phyloP scores from a whole-genome alignment of 2,113 vertebrate species.

The Turdus rufiventris region DNA sequence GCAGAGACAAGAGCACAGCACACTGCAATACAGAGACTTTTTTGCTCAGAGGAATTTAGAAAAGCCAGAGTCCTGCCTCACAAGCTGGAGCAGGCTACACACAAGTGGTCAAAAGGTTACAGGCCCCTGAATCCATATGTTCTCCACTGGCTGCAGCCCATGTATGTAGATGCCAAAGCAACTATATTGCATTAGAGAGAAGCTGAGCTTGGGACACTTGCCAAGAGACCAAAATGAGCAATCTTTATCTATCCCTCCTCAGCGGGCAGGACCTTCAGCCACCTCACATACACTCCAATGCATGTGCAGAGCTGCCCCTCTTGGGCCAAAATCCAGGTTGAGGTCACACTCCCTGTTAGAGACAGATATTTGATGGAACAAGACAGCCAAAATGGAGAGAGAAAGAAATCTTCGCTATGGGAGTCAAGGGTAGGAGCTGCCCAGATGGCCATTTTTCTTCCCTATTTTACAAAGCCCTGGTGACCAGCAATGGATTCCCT shows the following conservation, averaged over 20 bases:
- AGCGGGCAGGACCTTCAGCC: neutral
- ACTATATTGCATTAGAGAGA: neutral
- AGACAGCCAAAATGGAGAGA: neutral
- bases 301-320: neutral
- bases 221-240: neutral
- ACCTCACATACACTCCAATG: fast-evolving
- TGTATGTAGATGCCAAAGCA: neutral
- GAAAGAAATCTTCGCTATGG: neutral
- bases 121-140: neutral
- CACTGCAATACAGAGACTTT: neutral
- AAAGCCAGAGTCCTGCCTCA: neutral
- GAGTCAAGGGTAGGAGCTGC: neutral
- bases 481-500: neutral
- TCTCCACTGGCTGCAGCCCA: neutral
- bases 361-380: neutral
- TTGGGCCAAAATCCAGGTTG: neutral
- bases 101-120: neutral
- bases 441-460: neutral
- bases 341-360: neutral
- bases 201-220: neutral
- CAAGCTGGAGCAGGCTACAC: neutral
- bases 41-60: neutral
- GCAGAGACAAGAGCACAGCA: neutral
- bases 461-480: neutral
- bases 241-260: neutral